Evolutionary conservation across 2,888 invertebrate species (phyloP), one percentile per base, ranked within the genome.

Genomic region (Megastigmus dorsalis): DNA sequence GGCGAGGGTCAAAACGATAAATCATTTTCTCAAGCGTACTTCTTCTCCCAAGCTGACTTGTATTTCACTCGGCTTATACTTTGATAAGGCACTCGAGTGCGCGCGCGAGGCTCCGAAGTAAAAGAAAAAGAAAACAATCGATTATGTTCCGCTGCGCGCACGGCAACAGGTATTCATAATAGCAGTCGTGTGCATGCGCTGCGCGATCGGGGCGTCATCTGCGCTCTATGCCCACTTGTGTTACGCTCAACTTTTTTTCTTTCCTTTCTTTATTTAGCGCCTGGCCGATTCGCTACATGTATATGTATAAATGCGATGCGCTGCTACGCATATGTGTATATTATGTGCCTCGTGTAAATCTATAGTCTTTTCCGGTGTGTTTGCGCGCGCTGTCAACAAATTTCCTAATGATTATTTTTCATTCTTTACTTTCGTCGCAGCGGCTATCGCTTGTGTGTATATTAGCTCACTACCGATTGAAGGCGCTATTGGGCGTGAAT

Each of bases 81-180:
- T n/a, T n/a, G n/a, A n/a, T n/a, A n/a, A 41, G 7, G 13, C 3
- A 41, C 2, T 41, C 5, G 9, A 26, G 23, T 9, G 10, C 15
- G 30, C 10, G 43, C 20, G 45, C 13, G 2, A n/a, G 33, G 30
- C 9, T 18, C 10, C n/a, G n/a, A 59, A 43, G 30, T 48, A 23
- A 60, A 30, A 45, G 15, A 60, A 45, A 59, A 43, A 28, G 20
- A 23, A 60, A 30, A 45, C 26, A 60, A 45, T 60, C 60, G 60
- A 59, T 59, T 55, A 57, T n/a, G 10, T 15, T 57, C 5, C n/a
- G 20, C 28, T 33, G 10, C 9, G n/a, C 30, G 18, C 45, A 26
- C 33, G 30, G 48, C 48, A 62, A 62, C 62, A 62, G 48, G 62
- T 48, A 59, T 41, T 59, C 59, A 26, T n/a, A 28, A 52, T 52